Conservation (phyloP, 2,797 vertebrate species). For the Adelosebastes latens region DNA sequence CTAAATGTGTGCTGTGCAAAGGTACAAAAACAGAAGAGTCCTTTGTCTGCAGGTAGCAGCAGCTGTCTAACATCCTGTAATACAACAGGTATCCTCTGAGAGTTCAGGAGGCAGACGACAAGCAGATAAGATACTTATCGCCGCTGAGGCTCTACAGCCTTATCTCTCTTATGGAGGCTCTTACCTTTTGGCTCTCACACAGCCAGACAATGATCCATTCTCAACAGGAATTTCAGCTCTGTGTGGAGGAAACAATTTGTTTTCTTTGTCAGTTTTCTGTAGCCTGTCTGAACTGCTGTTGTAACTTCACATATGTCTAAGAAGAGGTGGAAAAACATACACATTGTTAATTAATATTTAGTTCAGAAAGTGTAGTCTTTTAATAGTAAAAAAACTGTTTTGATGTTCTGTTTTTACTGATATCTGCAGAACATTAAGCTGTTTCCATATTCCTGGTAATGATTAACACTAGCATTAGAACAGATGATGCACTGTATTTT, state of each 20-base stretch:
- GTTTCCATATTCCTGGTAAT: neutral
- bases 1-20: neutral
- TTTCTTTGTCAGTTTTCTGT: conserved; percentile 12
- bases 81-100: conserved; percentile 64
- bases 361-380: neutral
- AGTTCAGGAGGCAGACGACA: conserved; percentile 70
- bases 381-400: neutral
- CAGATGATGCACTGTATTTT: neutral
- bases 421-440: neutral
- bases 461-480: conserved; percentile 19
- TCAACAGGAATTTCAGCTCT: conserved; percentile 43
- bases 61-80: conserved; percentile 60
- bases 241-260: conserved; percentile 24
- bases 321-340: neutral
- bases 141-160: conserved; percentile 42
- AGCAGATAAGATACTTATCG: conserved; percentile 79
- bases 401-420: neutral
- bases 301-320: neutral
- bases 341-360: neutral
- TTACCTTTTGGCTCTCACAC: conserved; percentile 57
- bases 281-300: neutral
- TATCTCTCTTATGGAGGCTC: conserved; percentile 59
- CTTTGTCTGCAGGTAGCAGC: conserved; percentile 58
- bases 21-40: conserved; percentile 27
- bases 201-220: conserved; percentile 64